These are phyloP conservation scores for Xiphophorus birchmanni DNA, from an alignment of 2,797 vertebrate species.

Conservation along the genomic window DNA sequence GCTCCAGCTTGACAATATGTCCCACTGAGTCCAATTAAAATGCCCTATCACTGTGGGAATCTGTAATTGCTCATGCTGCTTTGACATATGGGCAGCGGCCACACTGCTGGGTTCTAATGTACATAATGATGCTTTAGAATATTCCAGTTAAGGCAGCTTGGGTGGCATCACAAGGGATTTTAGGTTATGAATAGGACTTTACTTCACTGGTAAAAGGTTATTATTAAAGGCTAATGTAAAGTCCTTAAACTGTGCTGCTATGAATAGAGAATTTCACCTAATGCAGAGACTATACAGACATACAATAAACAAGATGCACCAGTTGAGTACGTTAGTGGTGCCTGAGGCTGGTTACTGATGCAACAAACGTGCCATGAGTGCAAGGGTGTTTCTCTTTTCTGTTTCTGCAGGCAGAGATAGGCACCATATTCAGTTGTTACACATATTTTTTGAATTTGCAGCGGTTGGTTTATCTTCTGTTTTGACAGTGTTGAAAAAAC, in stretches of 20 bases:
- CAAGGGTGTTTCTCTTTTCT: not conserved
- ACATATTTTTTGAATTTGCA: not conserved
- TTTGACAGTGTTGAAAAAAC: not conserved
- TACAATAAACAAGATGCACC: not conserved
- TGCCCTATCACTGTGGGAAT: not conserved
- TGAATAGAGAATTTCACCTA: not conserved
- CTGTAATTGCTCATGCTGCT: not conserved
- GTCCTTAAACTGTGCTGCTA: not conserved
- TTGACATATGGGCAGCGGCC: constrained; percentile 2
- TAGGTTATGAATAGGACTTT: not conserved
- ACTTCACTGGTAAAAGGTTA: not conserved
- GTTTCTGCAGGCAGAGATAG: not conserved
- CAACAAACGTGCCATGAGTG: not conserved
- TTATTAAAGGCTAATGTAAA: not conserved
- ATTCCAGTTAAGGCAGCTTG: not conserved
- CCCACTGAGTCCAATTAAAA: constrained; percentile 50
- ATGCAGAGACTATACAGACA: not conserved
- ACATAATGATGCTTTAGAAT: not conserved
- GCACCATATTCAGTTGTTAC: not conserved
- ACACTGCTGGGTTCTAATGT: constrained; percentile 1
- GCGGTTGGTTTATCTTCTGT: not conserved
- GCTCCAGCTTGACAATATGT: constrained; percentile 8
- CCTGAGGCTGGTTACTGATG: constrained; percentile 6
- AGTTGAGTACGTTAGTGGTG: not conserved
- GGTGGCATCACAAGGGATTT: not conserved